Evolutionary conservation across 2,888 invertebrate species (phyloP).

Genomic region (Noctua janthe): DNA sequence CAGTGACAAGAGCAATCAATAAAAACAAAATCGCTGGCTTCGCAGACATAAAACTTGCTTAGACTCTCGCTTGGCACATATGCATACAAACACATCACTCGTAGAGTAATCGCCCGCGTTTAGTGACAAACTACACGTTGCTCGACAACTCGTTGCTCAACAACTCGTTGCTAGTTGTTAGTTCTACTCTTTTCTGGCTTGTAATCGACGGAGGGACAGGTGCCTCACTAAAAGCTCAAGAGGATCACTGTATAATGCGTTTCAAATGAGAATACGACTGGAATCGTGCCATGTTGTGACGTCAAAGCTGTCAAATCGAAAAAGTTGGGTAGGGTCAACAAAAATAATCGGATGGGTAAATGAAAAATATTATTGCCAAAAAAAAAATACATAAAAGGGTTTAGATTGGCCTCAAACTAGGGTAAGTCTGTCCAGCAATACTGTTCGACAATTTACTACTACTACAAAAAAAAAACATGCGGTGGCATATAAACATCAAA

Average conservation of each 20-base stretch:
- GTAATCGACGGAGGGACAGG: background rate
- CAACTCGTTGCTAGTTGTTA: background rate
- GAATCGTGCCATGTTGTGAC: background rate
- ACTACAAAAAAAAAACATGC: no score
- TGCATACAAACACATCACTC: background rate
- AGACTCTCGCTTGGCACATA: background rate
- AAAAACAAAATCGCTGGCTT: background rate
- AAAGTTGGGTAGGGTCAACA: background rate
- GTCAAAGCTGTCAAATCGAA: background rate
- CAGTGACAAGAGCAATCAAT: background rate
- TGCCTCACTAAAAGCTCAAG: background rate
- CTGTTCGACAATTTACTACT: no score
- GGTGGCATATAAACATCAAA: no score
- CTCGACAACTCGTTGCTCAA: background rate
- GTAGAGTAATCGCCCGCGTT: background rate
- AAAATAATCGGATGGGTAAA: background rate
- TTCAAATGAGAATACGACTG: background rate
- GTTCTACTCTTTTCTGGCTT: background rate
- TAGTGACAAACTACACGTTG: no score
- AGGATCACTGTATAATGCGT: slow-evolving; percentile 5
- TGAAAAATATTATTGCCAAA: no score
- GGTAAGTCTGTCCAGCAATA: no score
- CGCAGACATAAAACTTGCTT: background rate
- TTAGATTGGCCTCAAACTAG: no score
- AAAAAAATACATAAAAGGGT: no score